Percentiles rank a stretch among this genome's conserved stretches.
These are phyloP conservation scores for Muscidifurax raptorellus DNA, from an alignment of 1,140 invertebrate species.

Conservation along the genomic window DNA sequence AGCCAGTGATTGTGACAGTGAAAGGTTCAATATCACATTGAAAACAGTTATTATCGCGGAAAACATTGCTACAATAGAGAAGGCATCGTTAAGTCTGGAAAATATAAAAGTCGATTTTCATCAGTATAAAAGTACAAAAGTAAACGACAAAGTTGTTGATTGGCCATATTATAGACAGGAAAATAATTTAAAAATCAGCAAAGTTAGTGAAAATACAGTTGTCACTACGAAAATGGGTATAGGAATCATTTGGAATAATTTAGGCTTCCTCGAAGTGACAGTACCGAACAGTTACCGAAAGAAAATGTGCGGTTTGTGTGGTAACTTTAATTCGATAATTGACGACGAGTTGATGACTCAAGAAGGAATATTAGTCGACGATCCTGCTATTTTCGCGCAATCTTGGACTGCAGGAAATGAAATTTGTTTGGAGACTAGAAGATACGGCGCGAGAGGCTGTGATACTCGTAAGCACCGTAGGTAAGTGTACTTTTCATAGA, in stretches of 20 bases:
- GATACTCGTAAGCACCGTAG: constrained; percentile 63
- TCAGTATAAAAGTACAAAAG: constrained; percentile 89
- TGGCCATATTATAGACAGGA: constrained; percentile 80
- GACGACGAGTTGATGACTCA: constrained; percentile 80
- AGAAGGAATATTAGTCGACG: constrained; percentile 9
- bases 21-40: constrained; percentile 90
- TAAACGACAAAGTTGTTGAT: constrained; percentile 84
- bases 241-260: constrained; percentile 92
- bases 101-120: constrained; percentile 88
- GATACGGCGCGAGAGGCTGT: constrained; percentile 51
- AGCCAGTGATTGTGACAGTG: constrained; percentile 85
- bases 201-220: constrained; percentile 77
- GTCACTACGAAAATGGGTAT: constrained; percentile 83
- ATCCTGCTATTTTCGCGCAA: constrained; percentile 79
- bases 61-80: constrained; percentile 90
- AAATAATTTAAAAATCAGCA: constrained; percentile 76
- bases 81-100: constrained; percentile 85
- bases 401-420: constrained; percentile 90
- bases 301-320: constrained; percentile 91
- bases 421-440: constrained; percentile 79
- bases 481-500: constrained; percentile 38
- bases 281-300: constrained; percentile 87
- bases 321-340: constrained; percentile 90
- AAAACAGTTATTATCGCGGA: constrained; percentile 89
- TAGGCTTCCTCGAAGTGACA: constrained; percentile 92